These are phyloP conservation scores for Listrodromus nycthemerus DNA, from an alignment of 2,888 invertebrate species.

Conservation along the genomic window DNA sequence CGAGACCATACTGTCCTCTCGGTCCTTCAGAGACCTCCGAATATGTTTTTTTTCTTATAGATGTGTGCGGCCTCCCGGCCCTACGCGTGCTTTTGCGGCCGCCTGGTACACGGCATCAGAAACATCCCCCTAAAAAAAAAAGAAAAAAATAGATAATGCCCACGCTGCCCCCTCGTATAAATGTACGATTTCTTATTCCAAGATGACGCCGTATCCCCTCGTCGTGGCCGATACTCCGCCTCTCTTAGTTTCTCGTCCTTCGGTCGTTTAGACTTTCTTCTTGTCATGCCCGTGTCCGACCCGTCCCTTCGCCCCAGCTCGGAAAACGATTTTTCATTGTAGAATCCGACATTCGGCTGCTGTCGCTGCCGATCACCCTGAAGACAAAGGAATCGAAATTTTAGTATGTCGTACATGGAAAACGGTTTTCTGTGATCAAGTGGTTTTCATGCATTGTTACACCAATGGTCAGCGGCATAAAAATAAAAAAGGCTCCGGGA, in stretches of 20 bases:
- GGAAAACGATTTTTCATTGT: slow-evolving; percentile 59
- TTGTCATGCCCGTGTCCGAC: slow-evolving; percentile 49
- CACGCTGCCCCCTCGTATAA: slow-evolving; percentile 75
- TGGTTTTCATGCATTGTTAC: not conserved
- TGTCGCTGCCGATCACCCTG: slow-evolving; percentile 38
- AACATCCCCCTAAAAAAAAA: slow-evolving; percentile 64
- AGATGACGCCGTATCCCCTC: slow-evolving; percentile 72
- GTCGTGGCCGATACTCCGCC: slow-evolving; percentile 44
- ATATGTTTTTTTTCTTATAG: slow-evolving; percentile 84
- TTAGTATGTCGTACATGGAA: not conserved
- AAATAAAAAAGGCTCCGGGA: no score
- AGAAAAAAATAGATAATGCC: slow-evolving; percentile 72
- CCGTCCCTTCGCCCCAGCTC: slow-evolving; percentile 33
- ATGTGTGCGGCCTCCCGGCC: slow-evolving; percentile 72
- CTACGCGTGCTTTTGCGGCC: slow-evolving; percentile 57
- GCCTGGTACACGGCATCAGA: slow-evolving; percentile 67
- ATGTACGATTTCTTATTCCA: slow-evolving; percentile 80
- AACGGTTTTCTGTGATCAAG: not conserved
- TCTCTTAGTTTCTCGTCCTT: slow-evolving; percentile 22
- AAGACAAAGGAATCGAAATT: slow-evolving; percentile 39
- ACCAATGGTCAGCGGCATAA: not conserved
- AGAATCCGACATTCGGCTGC: slow-evolving; percentile 26
- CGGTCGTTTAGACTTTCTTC: slow-evolving; percentile 14
- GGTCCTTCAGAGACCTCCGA: slow-evolving; percentile 63
- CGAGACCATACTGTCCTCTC: slow-evolving; percentile 59